These are phyloP conservation scores for Drosophila setosimentum DNA, from an alignment of 2,888 invertebrate species.

Conservation along the genomic window DNA sequence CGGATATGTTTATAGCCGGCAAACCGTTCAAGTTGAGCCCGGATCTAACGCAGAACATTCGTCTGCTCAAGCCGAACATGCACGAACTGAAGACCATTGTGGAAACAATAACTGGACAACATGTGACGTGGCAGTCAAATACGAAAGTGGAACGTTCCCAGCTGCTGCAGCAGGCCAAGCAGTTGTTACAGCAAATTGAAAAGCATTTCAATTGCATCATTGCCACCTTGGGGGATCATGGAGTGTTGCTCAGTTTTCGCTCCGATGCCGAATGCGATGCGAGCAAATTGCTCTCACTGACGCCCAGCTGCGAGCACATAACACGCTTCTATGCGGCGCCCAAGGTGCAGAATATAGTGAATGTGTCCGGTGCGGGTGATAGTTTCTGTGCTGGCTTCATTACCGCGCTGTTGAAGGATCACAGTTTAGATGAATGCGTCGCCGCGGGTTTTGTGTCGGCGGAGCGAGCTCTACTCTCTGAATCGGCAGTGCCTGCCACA, in stretches of 20 bases:
- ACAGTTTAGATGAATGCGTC: constrained; percentile 87
- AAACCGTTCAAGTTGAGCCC: constrained; percentile 88
- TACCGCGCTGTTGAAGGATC: constrained; percentile 87
- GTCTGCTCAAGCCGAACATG: constrained; percentile 92
- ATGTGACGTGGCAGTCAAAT: constrained; percentile 39
- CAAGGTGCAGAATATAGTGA: constrained; percentile 86
- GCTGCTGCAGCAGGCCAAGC: constrained; percentile 76
- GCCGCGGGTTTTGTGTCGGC: constrained; percentile 88
- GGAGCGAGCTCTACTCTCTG: constrained; percentile 87
- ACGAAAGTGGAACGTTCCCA: constrained; percentile 24
- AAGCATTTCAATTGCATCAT: constrained; percentile 87
- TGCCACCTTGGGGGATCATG: constrained; percentile 88
- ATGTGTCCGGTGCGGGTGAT: constrained; percentile 94
- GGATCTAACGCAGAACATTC: constrained; percentile 76
- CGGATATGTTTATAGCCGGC: constrained; percentile 91
- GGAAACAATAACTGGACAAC: constrained; percentile 83
- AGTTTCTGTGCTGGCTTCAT: constrained; percentile 91
- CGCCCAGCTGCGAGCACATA: constrained; percentile 36
- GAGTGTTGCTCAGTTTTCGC: constrained; percentile 86
- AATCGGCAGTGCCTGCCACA: constrained; percentile 87
- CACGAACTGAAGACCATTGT: constrained; percentile 91
- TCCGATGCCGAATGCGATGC: constrained; percentile 46
- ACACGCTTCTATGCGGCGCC: constrained; percentile 72
- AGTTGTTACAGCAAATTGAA: constrained; percentile 84
- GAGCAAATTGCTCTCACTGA: constrained; percentile 60